Evolutionary conservation across 2,113 vertebrate genomes (phyloP).

Genomic region (Lepidothrix coronata): DNA sequence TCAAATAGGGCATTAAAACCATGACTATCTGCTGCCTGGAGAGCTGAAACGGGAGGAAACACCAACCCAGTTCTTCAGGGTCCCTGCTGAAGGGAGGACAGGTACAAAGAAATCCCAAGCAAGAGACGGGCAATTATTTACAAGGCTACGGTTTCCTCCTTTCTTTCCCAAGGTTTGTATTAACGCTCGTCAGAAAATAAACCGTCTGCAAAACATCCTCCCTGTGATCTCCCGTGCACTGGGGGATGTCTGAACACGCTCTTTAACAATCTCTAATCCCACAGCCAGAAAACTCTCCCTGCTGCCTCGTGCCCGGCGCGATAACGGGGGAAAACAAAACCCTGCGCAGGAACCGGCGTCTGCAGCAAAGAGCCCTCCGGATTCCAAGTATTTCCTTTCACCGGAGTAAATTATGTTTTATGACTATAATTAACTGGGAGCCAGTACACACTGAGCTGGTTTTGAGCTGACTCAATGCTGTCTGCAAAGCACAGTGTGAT

Average conservation of each 20-base stretch:
- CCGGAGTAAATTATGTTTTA: constrained; percentile 36
- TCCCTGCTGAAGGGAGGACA: not conserved
- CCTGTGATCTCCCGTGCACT: accelerated
- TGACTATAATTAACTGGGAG: constrained; percentile 63
- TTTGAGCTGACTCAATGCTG: constrained; percentile 62
- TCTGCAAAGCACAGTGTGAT: constrained; percentile 46
- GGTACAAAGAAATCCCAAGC: not conserved
- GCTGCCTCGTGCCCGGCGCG: accelerated
- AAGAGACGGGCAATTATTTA: not conserved
- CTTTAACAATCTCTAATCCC: not conserved
- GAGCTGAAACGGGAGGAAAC: not conserved
- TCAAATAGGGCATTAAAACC: not conserved
- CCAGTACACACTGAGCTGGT: constrained; percentile 40
- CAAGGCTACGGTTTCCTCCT: not conserved
- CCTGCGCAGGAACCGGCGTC: accelerated
- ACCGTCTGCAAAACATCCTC: not conserved
- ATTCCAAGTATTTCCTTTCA: constrained; percentile 33
- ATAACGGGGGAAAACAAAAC: not conserved
- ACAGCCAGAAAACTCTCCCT: not conserved
- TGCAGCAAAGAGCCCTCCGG: not conserved
- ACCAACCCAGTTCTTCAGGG: not conserved
- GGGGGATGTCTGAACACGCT: accelerated
- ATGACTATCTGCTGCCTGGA: not conserved
- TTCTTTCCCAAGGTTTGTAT: accelerated
- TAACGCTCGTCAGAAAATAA: not conserved